Evolutionary conservation across 2,113 vertebrate species (phyloP).

Genomic region (Eurypyga helias): DNA sequence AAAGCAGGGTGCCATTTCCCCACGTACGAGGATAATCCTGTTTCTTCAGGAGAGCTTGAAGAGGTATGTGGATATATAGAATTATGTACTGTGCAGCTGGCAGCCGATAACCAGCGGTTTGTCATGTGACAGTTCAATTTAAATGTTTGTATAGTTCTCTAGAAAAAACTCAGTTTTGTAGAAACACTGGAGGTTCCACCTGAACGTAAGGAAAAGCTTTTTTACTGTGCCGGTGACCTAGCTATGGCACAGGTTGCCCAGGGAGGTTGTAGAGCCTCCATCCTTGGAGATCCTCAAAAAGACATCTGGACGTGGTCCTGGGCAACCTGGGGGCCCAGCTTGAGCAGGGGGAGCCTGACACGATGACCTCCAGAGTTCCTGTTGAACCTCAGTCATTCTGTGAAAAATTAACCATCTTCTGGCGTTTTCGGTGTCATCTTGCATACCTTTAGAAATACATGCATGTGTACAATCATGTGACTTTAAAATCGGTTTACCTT

Average conservation of each 20-base stretch:
- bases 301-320: background rate
- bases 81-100: slow-evolving; percentile 35
- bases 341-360: background rate
- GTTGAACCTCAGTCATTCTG: slow-evolving; percentile 1
- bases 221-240: background rate
- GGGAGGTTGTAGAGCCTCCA: background rate
- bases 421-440: slow-evolving; percentile 9
- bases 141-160: slow-evolving; percentile 15
- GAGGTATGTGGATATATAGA: slow-evolving; percentile 81
- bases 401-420: slow-evolving; percentile 32
- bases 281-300: background rate
- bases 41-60: slow-evolving; percentile 83
- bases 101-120: slow-evolving; percentile 34
- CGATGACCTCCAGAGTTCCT: background rate
- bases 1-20: slow-evolving; percentile 82
- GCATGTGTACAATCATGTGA: slow-evolving; percentile 19
- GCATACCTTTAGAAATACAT: slow-evolving; percentile 46
- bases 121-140: slow-evolving; percentile 27
- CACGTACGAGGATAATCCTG: slow-evolving; percentile 82
- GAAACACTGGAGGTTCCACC: slow-evolving; percentile 35
- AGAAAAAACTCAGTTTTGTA: slow-evolving; percentile 10
- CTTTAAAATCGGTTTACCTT: slow-evolving; percentile 15
- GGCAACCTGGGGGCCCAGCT: background rate
- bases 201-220: background rate
- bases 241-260: background rate